phyloP scores from a whole-genome alignment of 1,140 invertebrate species.

The Cyclargus thomasi region DNA sequence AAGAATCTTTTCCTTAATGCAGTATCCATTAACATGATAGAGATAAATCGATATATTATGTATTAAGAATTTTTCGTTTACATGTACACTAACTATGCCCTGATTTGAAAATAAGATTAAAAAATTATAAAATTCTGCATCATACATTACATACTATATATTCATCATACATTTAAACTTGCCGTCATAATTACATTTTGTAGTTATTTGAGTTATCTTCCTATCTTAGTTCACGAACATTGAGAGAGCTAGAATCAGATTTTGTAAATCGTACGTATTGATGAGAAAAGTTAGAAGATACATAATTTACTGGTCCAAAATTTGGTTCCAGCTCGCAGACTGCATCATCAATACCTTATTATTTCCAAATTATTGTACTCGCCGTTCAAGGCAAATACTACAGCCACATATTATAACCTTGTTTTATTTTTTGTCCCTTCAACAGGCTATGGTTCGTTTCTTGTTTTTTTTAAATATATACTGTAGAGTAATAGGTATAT shows the following conservation, averaged over 20 bases:
- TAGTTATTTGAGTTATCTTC: too few relatives aligned
- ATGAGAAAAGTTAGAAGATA: neutral
- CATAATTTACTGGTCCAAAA: neutral
- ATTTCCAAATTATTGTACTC: neutral
- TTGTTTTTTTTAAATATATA: neutral
- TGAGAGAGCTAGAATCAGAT: neutral
- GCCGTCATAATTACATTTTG: too few relatives aligned
- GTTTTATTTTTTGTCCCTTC: neutral
- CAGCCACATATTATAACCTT: neutral
- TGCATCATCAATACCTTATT: neutral
- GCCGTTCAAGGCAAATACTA: neutral
- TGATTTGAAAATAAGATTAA: constrained; percentile 16
- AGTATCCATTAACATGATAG: constrained; percentile 50
- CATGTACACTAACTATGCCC: constrained; percentile 71
- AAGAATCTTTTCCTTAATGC: neutral
- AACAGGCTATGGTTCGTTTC: too few relatives aligned
- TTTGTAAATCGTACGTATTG: neutral
- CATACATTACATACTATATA: too few relatives aligned
- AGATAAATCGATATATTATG: constrained; percentile 31
- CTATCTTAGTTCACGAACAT: too few relatives aligned
- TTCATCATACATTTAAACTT: too few relatives aligned
- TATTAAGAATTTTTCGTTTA: constrained; percentile 59
- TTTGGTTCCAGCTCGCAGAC: neutral
- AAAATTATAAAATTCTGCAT: neutral
- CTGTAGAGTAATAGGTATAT: neutral